Conservation (phyloP, 2,888 invertebrate genomes). For the Drosophila paramelanica region DNA sequence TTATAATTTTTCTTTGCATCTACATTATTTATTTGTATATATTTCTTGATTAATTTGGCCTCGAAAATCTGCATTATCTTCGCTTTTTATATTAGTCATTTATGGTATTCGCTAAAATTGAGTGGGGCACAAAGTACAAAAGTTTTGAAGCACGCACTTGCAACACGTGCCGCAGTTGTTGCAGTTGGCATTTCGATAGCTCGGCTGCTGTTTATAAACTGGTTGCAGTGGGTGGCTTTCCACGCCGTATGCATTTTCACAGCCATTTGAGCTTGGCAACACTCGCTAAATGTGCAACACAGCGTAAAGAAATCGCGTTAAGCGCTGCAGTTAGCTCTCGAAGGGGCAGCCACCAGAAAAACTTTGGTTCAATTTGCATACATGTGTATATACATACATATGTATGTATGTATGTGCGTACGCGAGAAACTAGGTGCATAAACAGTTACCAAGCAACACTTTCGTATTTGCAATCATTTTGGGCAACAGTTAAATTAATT, state of each 20-base stretch:
- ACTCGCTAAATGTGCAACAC: slow-evolving; percentile 73
- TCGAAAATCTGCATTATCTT: too few species aligned
- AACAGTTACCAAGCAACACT: too few species aligned
- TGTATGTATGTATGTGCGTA: slow-evolving; percentile 6
- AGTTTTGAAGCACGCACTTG: slow-evolving; percentile 28
- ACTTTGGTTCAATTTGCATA: slow-evolving; percentile 46
- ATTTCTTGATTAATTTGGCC: too few species aligned
- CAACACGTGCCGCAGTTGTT: slow-evolving; percentile 44
- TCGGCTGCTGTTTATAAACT: slow-evolving; percentile 38
- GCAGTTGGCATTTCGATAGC: slow-evolving; percentile 21
- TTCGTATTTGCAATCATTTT: too few species aligned
- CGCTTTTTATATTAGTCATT: not conserved
- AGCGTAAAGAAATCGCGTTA: slow-evolving; percentile 69
- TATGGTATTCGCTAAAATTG: not conserved
- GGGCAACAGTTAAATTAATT: too few species aligned
- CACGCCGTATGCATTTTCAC: slow-evolving; percentile 66
- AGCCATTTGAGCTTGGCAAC: slow-evolving; percentile 74
- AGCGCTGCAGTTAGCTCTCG: slow-evolving; percentile 64
- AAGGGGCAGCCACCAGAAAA: slow-evolving; percentile 39
- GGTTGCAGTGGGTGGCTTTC: slow-evolving; percentile 7
- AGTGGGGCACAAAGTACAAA: slow-evolving; percentile 16
- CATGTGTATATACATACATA: slow-evolving; percentile 5
- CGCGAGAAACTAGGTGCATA: slow-evolving; percentile 3
- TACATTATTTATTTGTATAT: too few species aligned
- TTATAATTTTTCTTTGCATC: too few species aligned